Conservation (phyloP, 1,140 invertebrate genomes). For the Colletes gigas region DNA sequence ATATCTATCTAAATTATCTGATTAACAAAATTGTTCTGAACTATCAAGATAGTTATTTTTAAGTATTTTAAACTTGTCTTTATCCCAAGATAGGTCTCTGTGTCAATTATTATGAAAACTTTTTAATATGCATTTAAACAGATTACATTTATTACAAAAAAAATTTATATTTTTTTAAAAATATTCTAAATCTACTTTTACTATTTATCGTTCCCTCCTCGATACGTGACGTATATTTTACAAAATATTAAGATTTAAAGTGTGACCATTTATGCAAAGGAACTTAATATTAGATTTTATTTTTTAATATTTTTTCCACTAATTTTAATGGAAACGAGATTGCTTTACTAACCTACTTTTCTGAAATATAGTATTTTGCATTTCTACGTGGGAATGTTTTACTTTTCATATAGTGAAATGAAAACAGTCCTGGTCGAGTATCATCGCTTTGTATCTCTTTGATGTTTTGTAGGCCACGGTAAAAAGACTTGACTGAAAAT, state of each 20-base stretch:
- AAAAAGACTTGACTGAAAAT: not conserved
- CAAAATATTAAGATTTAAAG: too few species aligned
- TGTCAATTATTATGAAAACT: too few species aligned
- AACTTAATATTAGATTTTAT: not conserved
- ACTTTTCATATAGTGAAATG: not conserved
- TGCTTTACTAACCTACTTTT: not conserved
- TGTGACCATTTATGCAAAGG: too few species aligned
- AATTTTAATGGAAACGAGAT: not conserved
- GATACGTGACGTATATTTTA: too few species aligned
- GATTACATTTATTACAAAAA: not conserved
- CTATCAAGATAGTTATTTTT: not conserved
- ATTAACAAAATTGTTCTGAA: not conserved
- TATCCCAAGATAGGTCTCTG: too few species aligned
- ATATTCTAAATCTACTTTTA: too few species aligned
- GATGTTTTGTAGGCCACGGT: not conserved
- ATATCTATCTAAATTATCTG: slow-evolving; percentile 40
- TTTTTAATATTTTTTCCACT: not conserved
- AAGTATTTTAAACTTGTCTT: too few species aligned
- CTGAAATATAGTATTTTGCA: not conserved
- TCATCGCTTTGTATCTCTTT: not conserved
- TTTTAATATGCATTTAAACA: too few species aligned
- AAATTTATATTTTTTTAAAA: too few species aligned
- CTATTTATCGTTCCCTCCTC: too few species aligned
- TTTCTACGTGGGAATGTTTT: not conserved
- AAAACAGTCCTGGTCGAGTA: not conserved